Evolutionary conservation across 2,888 invertebrate genomes (phyloP).

Genomic region (Taphrorychus bicolor): DNA sequence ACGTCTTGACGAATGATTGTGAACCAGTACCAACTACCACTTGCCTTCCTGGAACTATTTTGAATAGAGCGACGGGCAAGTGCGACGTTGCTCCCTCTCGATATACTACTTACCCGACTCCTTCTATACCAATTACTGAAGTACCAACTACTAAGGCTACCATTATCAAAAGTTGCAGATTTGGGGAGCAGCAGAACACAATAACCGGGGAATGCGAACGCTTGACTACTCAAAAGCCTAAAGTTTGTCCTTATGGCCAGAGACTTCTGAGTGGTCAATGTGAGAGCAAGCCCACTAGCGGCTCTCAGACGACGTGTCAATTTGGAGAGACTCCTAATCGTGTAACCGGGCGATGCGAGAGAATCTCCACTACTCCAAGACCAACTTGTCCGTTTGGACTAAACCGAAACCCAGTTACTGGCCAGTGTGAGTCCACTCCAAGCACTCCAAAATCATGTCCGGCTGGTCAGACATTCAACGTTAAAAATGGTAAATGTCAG

Average conservation of each 20-base stretch:
- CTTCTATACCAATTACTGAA: conserved; percentile 24
- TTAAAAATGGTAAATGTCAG: conserved; percentile 50
- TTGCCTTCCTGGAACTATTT: conserved; percentile 18
- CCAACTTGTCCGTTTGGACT: conserved; percentile 14
- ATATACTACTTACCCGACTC: conserved; percentile 34
- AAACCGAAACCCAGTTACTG: conserved; percentile 11
- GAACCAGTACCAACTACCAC: conserved; percentile 43
- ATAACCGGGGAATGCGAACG: conserved; percentile 24
- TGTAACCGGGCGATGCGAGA: conserved; percentile 1
- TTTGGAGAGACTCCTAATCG: conserved; percentile 18
- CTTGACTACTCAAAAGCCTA: conserved; percentile 15
- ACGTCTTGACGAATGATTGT: conserved; percentile 48
- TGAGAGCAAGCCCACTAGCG: conserved; percentile 4
- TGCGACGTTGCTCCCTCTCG: conserved; percentile 15
- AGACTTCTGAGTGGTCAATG: conserved; percentile 13
- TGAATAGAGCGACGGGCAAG: conserved; percentile 16
- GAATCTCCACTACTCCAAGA: neutral
- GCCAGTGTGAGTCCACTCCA: conserved; percentile 21
- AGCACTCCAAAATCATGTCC: conserved; percentile 33
- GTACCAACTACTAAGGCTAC: conserved; percentile 9
- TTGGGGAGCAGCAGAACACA: conserved; percentile 12
- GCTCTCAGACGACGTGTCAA: conserved; percentile 11
- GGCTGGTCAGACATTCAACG: conserved; percentile 12
- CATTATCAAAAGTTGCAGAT: conserved; percentile 3
- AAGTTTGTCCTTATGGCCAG: conserved; percentile 14